Percentiles rank a stretch among this genome's conserved stretches.
Conservation (phyloP, 1,140 invertebrate species). For the Chrysopa pallens region DNA sequence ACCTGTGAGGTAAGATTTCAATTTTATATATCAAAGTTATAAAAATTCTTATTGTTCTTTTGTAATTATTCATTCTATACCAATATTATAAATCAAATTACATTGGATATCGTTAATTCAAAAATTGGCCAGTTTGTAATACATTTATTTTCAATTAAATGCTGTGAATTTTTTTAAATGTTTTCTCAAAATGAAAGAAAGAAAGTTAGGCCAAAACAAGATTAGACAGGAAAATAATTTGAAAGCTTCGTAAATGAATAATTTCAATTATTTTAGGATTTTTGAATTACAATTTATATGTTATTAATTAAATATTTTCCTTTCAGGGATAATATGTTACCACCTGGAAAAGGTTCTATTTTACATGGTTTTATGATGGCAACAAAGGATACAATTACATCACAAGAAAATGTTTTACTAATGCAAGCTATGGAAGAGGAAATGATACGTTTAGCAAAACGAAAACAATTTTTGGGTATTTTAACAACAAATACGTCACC, state of each 20-base stretch:
- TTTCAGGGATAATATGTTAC: conserved; percentile 35
- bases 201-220: no score
- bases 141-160: no score
- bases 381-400: conserved; percentile 37
- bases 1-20: conserved; percentile 39
- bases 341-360: conserved; percentile 45
- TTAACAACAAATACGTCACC: conserved; percentile 76
- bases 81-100: no score
- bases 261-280: background rate
- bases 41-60: no score
- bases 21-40: no score
- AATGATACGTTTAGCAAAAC: conserved; percentile 41
- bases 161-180: no score
- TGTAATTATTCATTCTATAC: no score
- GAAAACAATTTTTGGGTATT: conserved; percentile 46
- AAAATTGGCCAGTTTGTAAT: no score
- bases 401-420: conserved; percentile 55
- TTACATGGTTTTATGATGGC: conserved; percentile 78
- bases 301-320: background rate
- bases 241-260: no score
- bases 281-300: background rate
- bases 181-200: no score
- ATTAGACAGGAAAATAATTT: no score
- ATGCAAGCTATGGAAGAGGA: conserved; percentile 63
- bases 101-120: no score